Evolutionary conservation across 2,797 vertebrate genomes (phyloP).

Genomic region (Sebastes vulpes): DNA sequence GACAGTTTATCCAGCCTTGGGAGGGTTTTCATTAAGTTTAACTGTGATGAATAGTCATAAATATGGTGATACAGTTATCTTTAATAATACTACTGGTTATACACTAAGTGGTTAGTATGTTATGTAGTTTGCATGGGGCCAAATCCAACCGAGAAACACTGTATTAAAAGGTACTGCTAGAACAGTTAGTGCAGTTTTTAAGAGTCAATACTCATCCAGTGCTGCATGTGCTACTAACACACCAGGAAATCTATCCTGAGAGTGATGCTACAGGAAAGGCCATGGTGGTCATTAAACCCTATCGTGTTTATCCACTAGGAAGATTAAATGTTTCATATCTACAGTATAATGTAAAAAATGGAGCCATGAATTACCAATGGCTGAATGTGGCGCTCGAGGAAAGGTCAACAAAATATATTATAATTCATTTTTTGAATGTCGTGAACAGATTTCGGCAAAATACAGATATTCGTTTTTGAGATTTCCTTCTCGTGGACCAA

Average conservation of each 20-base stretch:
- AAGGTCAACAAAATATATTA: neutral
- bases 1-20: neutral
- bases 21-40: neutral
- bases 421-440: neutral
- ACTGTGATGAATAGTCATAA: neutral
- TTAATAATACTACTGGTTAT: neutral
- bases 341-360: neutral
- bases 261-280: neutral
- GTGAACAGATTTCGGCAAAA: neutral
- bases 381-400: neutral
- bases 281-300: neutral
- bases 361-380: neutral
- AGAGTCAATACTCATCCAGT: neutral
- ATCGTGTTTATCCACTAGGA: too few species aligned
- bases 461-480: neutral
- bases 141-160: neutral
- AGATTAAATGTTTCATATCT: neutral
- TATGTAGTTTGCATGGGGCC: neutral
- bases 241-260: neutral
- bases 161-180: neutral
- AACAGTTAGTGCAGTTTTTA: too few species aligned
- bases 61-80: neutral
- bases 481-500: neutral
- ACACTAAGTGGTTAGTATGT: neutral
- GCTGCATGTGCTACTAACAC: neutral